Base-by-base conservation (phyloP, 2,888 invertebrate genomes). In the Polyommatus icarus region DNA sequence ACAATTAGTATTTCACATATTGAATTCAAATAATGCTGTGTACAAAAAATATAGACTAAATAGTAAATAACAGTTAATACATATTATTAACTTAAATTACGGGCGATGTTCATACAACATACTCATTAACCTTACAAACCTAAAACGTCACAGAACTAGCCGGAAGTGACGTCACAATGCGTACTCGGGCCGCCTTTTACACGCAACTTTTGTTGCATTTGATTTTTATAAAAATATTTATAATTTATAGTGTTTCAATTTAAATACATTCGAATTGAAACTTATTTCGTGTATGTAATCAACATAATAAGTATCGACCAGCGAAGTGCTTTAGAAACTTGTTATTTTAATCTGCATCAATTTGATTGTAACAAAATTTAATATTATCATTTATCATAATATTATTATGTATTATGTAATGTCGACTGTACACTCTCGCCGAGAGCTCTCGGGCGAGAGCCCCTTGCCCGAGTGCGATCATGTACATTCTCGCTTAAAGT, bases 111-210 rank as follows among this genome's bases (percentile, higher is more conserved):
- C 77, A 77, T 77, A 32, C 32, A 36, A 36, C 46, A 76, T 67
- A 36, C 76, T 72, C 72, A 57, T 72, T 73, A 78, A 71, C 77
- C 67, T 72, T 81, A 78, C 81, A 73, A 50, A 80, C 82, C 81
- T 82, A 79, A 81, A 83, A 83, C 84, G 84, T 82, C 84, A 84
- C 83, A 83, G 84, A 84, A 83, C 82, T 81, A 78, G 77, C 79
- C 59, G 71, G 50, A 76, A 78, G 77, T 59, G 79, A 78, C 73
- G 71, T 46, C 72, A 72, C 59, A 59, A n/a, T 72, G 76, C 73
- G 40, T 82, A 82, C 82, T 84, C 87, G 87, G 88, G 81, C 88
- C 83, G 88, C 88, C 88, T 84, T 83, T 79, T 32, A 77, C 73
- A 54, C 24, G 40, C 59, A 75, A 50, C 77, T 8, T 36, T 20